Conservation (phyloP, 2,888 invertebrate genomes). For the Rambutsinella grinnellia region DNA sequence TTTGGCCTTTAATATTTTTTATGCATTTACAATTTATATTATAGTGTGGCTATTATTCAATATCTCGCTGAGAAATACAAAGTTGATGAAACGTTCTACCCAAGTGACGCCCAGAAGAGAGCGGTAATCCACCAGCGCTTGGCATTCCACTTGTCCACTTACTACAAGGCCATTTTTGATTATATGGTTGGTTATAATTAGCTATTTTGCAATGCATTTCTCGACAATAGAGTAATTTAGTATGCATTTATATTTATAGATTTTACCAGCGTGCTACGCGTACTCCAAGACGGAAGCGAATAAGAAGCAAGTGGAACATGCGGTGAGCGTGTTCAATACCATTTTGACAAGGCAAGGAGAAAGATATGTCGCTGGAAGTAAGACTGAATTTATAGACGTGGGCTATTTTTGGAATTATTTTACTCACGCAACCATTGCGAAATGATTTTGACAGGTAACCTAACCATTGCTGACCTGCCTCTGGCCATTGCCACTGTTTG, state of each 20-base stretch:
- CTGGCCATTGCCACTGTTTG: conserved; percentile 80
- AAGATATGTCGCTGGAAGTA: conserved; percentile 77
- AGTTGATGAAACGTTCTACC: conserved; percentile 78
- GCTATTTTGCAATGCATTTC: conserved; percentile 12
- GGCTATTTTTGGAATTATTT: too few species aligned
- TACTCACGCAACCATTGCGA: background rate
- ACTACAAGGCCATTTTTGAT: conserved; percentile 79
- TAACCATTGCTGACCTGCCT: conserved; percentile 84
- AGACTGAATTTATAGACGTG: conserved; percentile 49
- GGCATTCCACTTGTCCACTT: conserved; percentile 83
- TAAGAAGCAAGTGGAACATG: conserved; percentile 78
- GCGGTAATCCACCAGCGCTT: conserved; percentile 84
- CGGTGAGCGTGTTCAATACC: conserved; percentile 77
- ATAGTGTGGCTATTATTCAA: conserved; percentile 75
- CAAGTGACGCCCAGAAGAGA: conserved; percentile 78
- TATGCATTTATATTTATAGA: conserved; percentile 71
- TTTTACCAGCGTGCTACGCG: conserved; percentile 84
- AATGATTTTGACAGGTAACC: conserved; percentile 72
- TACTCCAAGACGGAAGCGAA: conserved; percentile 78
- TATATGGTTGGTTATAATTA: conserved; percentile 72
- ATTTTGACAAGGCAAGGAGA: conserved; percentile 76
- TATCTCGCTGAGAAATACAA: conserved; percentile 84
- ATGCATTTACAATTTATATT: too few species aligned
- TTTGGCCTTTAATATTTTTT: conserved; percentile 27
- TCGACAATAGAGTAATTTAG: conserved; percentile 18